Conservation (phyloP, 30 jellyfish, hydroid and myxozoan genomes). For the Turritopsis rubra region DNA sequence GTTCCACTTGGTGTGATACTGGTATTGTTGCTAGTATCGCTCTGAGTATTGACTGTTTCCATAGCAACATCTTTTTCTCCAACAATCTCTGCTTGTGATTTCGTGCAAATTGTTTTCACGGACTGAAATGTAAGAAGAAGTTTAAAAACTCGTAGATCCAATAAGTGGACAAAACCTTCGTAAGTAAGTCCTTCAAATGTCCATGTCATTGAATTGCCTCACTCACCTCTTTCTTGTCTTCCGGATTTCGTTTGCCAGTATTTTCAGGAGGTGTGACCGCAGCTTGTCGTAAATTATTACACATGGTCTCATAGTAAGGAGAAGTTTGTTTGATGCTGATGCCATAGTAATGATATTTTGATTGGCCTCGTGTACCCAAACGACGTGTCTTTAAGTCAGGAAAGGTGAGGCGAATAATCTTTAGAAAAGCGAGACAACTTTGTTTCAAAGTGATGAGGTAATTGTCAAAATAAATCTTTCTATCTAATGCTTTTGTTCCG, state of each 20-base stretch:
- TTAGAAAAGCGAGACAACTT: too few relatives aligned
- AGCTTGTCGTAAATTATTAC: constrained; percentile 44
- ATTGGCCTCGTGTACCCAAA: constrained; percentile 96
- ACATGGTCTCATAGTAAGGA: constrained; percentile 49
- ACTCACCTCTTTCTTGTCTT: constrained; percentile 48
- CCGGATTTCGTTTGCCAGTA: constrained; percentile 39
- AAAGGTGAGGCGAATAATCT: constrained; percentile 85
- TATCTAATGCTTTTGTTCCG: too few relatives aligned
- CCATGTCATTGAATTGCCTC: not conserved
- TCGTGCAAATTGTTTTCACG: not conserved
- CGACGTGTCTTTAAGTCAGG: constrained; percentile 92
- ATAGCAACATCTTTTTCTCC: not conserved
- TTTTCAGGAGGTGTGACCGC: constrained; percentile 51
- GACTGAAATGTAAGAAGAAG: not conserved
- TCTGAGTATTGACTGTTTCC: not conserved
- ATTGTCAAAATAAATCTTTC: too few relatives aligned
- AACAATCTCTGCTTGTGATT: not conserved
- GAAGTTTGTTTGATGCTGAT: constrained; percentile 71
- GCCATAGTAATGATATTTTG: constrained; percentile 96
- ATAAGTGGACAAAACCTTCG: too few relatives aligned
- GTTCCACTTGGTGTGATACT: constrained; percentile 44
- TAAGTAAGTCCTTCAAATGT: too few relatives aligned
- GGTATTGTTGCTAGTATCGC: not conserved
- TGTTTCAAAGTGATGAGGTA: too few relatives aligned
- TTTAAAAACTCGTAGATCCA: not conserved